Conservation (phyloP, 1,140 invertebrate species). For the Elymnias hypermnestra region DNA sequence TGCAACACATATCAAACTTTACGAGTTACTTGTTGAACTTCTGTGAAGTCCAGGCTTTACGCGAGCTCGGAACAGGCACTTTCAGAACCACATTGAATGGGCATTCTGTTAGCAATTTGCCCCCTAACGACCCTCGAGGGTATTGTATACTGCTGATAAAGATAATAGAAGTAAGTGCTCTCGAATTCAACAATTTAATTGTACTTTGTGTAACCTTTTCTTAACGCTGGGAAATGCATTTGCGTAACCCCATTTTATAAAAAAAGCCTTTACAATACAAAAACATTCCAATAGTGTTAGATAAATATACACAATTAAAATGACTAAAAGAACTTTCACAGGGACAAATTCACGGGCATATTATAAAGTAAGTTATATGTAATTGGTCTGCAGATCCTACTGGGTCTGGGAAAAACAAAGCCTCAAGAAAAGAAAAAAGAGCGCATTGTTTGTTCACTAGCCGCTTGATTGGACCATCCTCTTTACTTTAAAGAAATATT, state of each 20-base stretch:
- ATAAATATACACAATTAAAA: no score
- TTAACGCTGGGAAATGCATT: not conserved
- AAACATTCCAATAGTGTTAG: no score
- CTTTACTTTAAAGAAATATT: slow-evolving; percentile 41
- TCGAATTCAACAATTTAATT: not conserved
- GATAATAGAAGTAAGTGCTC: slow-evolving; percentile 3
- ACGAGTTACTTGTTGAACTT: slow-evolving; percentile 29
- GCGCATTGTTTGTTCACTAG: slow-evolving; percentile 24
- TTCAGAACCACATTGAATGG: slow-evolving; percentile 34
- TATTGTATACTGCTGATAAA: slow-evolving; percentile 6
- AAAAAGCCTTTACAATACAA: no score
- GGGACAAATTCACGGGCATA: no score
- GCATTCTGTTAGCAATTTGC: slow-evolving; percentile 42
- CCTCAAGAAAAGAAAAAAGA: slow-evolving; percentile 7
- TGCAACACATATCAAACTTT: slow-evolving; percentile 31
- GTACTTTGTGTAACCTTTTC: not conserved
- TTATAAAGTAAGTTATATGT: no score
- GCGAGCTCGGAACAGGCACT: slow-evolving; percentile 27
- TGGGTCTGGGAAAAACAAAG: no score
- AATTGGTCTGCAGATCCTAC: no score
- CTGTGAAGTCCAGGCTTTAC: slow-evolving; percentile 29
- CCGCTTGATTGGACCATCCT: slow-evolving; percentile 36
- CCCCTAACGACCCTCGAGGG: slow-evolving; percentile 21
- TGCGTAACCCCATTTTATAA: no score
- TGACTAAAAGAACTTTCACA: no score